Evolutionary conservation across 2,888 invertebrate genomes (phyloP), one percentile per base, ranked within the genome.

Genomic region (Sepiola atlantica): DNA sequence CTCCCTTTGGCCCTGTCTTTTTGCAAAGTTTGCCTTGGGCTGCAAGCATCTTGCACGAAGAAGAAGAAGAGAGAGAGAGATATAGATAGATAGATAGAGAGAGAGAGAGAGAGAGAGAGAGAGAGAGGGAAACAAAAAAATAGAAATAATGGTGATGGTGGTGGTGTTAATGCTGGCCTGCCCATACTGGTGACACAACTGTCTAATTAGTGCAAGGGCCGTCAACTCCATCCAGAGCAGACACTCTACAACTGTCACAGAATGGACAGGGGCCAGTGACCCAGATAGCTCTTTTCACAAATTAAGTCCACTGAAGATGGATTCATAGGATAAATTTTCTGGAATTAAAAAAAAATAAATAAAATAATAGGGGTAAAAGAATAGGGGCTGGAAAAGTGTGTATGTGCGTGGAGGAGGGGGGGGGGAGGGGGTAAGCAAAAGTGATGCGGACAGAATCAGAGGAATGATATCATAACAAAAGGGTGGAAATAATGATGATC

Each of bases 221-320:
- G 77, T 77, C 77, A 77, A 77, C 77, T 77, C 77, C n/a, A 77
- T 77, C n/a, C n/a, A n/a, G 16, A 77, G 16, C 77, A 77, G 77
- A 77, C 77, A 77, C 77, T 77, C n/a, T 77, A 77, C 77, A 32
- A 77, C 77, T 77, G 77, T 77, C n/a, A 77, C n/a, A 77, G n/a
- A 77, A 77, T 32, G 77, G 77, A 77, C 77, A 32, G 77, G 77
- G 77, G 77, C 77, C 77, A 77, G 77, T 77, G 77, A 77, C 77
- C 77, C n/a, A 77, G 77, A 77, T 77, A 77, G 77, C 77, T 77
- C 77, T 77, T 77, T 77, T 77, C 77, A 77, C 77, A 77, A 77
- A 77, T 77, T 77, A 77, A 77, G 77, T 77, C 77, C 77, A 77
- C 77, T n/a, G n/a, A 77, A 77, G 77, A 77, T 77, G 77, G 77